Conservation (phyloP, 2,888 invertebrate species). For the Lepidochrysops patricia region DNA sequence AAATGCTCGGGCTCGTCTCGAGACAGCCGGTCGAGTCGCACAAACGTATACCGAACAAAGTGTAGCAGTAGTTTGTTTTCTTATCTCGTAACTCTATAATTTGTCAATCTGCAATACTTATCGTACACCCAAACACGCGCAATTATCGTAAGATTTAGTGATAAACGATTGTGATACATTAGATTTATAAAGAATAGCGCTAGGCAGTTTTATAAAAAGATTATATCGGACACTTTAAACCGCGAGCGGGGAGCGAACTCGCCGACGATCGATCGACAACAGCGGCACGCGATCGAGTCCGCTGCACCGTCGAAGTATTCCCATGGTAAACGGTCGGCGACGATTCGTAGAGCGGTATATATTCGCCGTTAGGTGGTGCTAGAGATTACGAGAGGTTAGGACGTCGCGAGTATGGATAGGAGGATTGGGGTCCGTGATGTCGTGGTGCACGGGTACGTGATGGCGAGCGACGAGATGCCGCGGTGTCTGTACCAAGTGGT, state of each 20-base stretch:
- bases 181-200: background rate
- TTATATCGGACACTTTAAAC: conserved; percentile 27
- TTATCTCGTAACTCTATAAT: background rate
- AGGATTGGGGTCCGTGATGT: conserved; percentile 13
- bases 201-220: background rate
- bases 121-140: background rate
- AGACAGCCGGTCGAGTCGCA: background rate
- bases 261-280: conserved; percentile 59
- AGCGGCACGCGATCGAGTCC: conserved; percentile 60
- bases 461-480: conserved; percentile 23
- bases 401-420: background rate
- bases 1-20: conserved; percentile 6
- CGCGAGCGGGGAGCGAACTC: conserved; percentile 53
- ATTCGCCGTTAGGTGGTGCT: background rate
- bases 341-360: background rate
- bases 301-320: conserved; percentile 44
- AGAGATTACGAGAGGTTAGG: background rate
- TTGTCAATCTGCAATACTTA: background rate
- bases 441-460: conserved; percentile 13
- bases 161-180: conserved; percentile 8
- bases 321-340: conserved; percentile 21
- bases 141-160: conserved; percentile 5
- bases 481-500: conserved; percentile 31
- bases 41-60: background rate
- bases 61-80: background rate